Conservation (phyloP, 2,113 vertebrate species). For the Elaphurus davidianus region DNA sequence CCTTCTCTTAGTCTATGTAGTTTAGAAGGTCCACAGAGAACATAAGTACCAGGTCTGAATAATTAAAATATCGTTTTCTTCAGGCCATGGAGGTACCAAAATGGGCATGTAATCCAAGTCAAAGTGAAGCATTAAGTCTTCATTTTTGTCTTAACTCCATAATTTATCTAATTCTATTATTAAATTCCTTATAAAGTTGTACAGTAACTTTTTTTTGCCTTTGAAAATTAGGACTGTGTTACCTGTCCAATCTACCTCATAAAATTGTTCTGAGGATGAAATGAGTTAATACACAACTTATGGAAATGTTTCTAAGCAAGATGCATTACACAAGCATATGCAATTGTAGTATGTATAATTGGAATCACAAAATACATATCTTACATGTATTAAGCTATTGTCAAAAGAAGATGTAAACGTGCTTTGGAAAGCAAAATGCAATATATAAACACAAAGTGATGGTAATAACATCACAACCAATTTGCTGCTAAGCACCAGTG, state of each 20-base stretch:
- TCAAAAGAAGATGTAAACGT: background rate
- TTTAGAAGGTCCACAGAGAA: background rate
- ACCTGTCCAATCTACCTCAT: background rate
- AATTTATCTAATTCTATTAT: background rate
- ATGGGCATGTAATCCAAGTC: background rate
- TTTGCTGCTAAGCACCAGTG: background rate
- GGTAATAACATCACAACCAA: background rate
- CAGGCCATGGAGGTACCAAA: background rate
- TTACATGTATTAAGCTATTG: background rate
- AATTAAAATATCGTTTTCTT: background rate
- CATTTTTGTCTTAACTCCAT: background rate
- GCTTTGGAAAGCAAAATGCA: background rate
- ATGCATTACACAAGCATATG: background rate
- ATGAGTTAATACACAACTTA: background rate
- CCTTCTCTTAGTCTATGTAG: background rate
- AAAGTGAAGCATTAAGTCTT: background rate
- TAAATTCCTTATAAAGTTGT: background rate
- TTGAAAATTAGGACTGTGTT: background rate
- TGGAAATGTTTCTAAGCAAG: background rate
- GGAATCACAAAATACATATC: background rate
- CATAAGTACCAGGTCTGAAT: too few relatives aligned
- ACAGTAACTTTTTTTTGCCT: background rate
- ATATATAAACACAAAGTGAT: background rate
- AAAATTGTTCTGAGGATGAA: background rate
- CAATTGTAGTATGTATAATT: background rate